A percentile compares a stretch with the other conserved stretches of the same genome.
These are phyloP conservation scores for Hydrozoanthus tunicans DNA, from an alignment of 64 coral and sea anemone genomes.

Conservation along the genomic window DNA sequence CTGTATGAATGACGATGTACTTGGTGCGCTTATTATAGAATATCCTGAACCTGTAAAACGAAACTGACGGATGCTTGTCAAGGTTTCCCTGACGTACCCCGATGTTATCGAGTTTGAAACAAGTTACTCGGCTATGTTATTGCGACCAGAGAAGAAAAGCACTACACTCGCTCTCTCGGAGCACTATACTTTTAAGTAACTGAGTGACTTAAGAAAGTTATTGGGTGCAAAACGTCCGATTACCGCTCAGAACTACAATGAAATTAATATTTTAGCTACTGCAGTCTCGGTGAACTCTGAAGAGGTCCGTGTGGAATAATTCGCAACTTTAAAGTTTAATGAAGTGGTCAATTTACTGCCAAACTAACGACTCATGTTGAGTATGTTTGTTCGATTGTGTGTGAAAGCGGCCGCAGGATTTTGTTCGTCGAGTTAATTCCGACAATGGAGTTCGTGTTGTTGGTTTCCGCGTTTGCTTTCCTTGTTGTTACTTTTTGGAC, in stretches of 20 bases:
- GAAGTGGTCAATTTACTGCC: conserved; percentile 5
- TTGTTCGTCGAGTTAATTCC: not conserved
- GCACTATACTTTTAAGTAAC: not conserved
- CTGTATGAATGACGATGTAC: no score
- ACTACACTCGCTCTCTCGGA: not conserved
- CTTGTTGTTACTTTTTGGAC: conserved; percentile 9
- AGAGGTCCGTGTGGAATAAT: not conserved
- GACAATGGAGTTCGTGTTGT: not conserved
- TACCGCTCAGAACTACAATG: no score
- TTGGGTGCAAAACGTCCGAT: not conserved
- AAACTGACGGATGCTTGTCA: no score
- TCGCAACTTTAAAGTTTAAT: conserved; percentile 51
- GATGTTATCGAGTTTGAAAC: no score
- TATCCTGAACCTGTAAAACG: no score
- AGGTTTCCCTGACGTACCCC: no score
- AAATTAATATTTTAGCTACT: not conserved
- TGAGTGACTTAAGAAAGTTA: not conserved
- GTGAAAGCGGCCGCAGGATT: not conserved
- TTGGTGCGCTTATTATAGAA: no score
- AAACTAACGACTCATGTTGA: conserved; percentile 1
- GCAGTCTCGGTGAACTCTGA: not conserved
- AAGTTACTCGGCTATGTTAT: not conserved
- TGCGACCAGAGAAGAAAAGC: not conserved
- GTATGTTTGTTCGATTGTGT: not conserved
- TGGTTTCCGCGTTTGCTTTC: not conserved